Evolutionary conservation across 2,797 vertebrate genomes (phyloP).

Genomic region (Margarornis squamiger): DNA sequence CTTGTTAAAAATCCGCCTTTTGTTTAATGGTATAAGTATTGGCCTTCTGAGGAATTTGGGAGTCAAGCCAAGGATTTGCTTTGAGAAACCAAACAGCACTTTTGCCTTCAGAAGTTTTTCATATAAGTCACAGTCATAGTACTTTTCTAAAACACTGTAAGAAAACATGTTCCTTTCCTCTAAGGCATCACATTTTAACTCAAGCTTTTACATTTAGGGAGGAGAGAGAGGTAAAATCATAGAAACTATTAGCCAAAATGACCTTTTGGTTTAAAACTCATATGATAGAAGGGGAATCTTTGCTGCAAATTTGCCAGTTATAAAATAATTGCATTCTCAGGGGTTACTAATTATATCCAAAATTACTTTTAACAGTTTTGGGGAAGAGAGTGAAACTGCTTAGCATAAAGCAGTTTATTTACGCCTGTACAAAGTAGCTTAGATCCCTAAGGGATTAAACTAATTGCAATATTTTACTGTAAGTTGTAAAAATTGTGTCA

Average conservation of each 20-base stretch:
- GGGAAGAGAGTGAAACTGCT: neutral
- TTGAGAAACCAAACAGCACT: neutral
- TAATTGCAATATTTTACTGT: neutral
- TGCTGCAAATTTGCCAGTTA: neutral
- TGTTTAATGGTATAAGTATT: neutral
- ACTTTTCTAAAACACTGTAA: neutral
- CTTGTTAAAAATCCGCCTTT: slow-evolving; percentile 37
- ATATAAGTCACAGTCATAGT: neutral
- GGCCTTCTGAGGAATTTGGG: slow-evolving; percentile 17
- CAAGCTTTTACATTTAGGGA: neutral
- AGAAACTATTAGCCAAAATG: neutral
- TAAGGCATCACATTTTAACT: neutral
- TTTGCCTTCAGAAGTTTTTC: neutral
- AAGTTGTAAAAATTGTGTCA: slow-evolving; percentile 20
- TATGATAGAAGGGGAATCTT: neutral
- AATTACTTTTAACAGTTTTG: slow-evolving; percentile 26
- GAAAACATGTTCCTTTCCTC: neutral
- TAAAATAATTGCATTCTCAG: neutral
- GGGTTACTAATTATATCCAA: slow-evolving; percentile 11
- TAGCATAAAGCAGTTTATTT: slow-evolving; percentile 35
- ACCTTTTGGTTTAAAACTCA: slow-evolving; percentile 3
- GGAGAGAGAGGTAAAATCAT: neutral
- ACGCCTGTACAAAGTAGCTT: neutral
- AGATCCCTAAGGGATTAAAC: slow-evolving; percentile 6
- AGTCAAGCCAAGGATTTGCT: neutral